Evolutionary conservation across 1,140 invertebrate genomes (phyloP), one percentile per base, ranked within the genome.

Genomic region (Atta texana): DNA sequence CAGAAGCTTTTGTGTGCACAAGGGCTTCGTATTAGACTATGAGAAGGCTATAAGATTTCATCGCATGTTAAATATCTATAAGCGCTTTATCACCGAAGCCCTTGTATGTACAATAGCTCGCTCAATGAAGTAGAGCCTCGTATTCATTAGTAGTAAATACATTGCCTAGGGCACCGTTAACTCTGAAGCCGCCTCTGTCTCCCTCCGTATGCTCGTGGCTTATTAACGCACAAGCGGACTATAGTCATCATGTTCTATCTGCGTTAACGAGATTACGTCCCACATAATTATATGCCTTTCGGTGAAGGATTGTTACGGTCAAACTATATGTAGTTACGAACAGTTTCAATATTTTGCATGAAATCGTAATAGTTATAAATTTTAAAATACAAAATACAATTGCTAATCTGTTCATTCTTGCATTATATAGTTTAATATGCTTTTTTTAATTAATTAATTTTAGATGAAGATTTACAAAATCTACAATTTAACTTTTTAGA

Each of bases 181-280:
- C 5, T 75, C 16, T 49, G 49, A 57, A 31, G 55, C 53, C 80
- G 28, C 44, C 55, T 84, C 69, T 84, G 80, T 75, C 28, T 53
- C 24, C 69, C 69, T 84, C 39, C 39, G 7, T 10, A 63, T 34
- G 12, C n/a, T 82, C 69, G 55, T 69, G 31, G 21, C 80, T 75
- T 84, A 84, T 84, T 84, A 82, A 84, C 39, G 55, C 24, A 84
- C 24, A 75, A 84, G 39, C 55, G 55, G 80, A 75, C 34, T 24
- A 74, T 75, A 84, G 69, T 51, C 69, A 82, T 82, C 68, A 61
- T 74, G 24, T 61, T 44, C 55, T 63, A 75, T 84, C 55, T 71
- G 55, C 80, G 69, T 75, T 84, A 84, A 84, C 55, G 39, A 75
- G 55, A 84, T 84, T 84, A 63, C 18, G 69, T 84, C 21, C 80